Percentiles rank a stretch among this genome's conserved stretches.
phyloP scores from a whole-genome alignment of 2,888 invertebrate species.

The Melanophora roralis region DNA sequence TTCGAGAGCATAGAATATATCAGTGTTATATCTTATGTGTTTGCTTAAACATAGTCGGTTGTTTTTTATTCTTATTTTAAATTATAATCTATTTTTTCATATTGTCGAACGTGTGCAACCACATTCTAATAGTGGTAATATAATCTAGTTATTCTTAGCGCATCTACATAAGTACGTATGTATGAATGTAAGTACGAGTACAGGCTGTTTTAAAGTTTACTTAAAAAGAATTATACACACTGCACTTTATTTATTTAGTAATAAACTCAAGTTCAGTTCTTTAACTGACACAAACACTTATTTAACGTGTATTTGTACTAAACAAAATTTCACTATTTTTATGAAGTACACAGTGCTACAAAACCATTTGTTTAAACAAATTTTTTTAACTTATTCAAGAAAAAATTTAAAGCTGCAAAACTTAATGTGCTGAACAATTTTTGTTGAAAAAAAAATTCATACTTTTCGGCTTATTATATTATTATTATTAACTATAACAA shows the following conservation, averaged over 20 bases:
- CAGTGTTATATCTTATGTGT: too few species aligned
- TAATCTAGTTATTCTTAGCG: conserved; percentile 65
- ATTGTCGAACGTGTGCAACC: conserved; percentile 65
- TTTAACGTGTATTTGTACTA: neutral
- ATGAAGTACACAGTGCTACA: conserved; percentile 28
- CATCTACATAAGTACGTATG: too few species aligned
- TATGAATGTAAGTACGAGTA: too few species aligned
- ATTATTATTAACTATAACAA: too few species aligned
- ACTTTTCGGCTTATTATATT: too few species aligned
- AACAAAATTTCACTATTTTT: neutral
- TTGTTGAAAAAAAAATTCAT: too few species aligned
- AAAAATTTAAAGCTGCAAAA: too few species aligned
- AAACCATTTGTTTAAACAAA: too few species aligned
- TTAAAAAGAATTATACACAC: conserved; percentile 57
- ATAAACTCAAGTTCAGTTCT: conserved; percentile 68
- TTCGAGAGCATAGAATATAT: neutral
- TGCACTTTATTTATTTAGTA: conserved; percentile 66
- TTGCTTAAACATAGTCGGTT: neutral
- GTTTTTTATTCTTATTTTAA: neutral
- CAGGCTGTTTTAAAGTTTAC: conserved; percentile 59
- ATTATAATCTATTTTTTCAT: neutral
- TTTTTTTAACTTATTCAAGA: too few species aligned
- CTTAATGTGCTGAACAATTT: too few species aligned
- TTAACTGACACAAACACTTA: neutral
- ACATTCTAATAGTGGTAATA: conserved; percentile 65